phyloP scores from a whole-genome alignment of 1,140 invertebrate species.

The Nasonia vitripennis region DNA sequence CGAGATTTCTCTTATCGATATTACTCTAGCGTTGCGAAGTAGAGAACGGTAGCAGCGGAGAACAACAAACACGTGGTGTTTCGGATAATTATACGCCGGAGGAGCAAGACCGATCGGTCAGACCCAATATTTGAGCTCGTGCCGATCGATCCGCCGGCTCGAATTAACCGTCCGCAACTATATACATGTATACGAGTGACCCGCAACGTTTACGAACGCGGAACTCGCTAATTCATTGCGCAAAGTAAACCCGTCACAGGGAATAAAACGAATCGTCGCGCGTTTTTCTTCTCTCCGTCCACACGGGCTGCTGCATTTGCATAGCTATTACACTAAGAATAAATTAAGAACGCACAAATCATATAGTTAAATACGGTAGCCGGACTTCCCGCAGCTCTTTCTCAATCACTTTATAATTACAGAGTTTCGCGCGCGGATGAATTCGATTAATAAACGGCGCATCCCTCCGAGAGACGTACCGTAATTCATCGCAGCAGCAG shows the following conservation, averaged over 20 bases:
- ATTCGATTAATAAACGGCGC: not conserved
- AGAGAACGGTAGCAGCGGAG: not conserved
- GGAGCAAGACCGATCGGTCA: no score
- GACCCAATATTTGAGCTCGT: not conserved
- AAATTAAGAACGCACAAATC: constrained; percentile 1
- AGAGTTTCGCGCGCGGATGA: not conserved
- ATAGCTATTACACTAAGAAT: not conserved
- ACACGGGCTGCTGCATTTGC: not conserved
- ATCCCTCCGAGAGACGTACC: not conserved
- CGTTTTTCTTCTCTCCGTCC: not conserved
- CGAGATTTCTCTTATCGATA: no score
- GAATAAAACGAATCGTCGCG: not conserved
- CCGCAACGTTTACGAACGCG: not conserved
- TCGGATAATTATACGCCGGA: not conserved
- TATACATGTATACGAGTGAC: no score
- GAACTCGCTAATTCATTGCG: not conserved
- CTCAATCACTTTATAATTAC: not conserved
- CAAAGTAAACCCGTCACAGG: not conserved
- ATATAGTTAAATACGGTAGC: not conserved
- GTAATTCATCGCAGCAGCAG: not conserved
- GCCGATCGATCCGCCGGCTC: no score
- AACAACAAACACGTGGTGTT: not conserved
- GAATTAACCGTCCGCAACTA: not conserved
- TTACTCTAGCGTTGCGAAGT: not conserved
- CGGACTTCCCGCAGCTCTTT: not conserved